Evolutionary conservation across 2,113 vertebrate genomes (phyloP), one percentile per base, ranked within the genome.

Genomic region (Eira barbara): DNA sequence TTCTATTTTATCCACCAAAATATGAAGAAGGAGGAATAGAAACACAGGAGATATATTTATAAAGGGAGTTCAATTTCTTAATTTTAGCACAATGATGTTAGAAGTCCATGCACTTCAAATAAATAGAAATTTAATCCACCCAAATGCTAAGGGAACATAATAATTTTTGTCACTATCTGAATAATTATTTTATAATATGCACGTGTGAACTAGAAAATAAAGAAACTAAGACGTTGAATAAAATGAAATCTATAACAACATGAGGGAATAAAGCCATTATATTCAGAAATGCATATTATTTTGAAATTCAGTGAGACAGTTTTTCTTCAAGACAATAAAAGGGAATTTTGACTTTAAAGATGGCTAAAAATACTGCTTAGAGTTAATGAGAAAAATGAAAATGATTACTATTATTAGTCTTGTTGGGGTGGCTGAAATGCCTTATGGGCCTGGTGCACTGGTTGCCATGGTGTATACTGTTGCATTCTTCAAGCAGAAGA

Each of bases 371-470:
- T 82, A 73, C 25, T 6, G 29, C 93, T 71, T 10, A 74, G 49
- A 74, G 42, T 67, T 96, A 95, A 88, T 80, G 73, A 92, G n/a
- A 82, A 81, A 88, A 92, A 84, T 76, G 81, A 76, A 96, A 89
- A 80, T 57, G 47, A 59, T 73, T n/a, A 29, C 84, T 97, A 90
- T 91, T 71, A 63, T 95, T 84, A 87, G 89, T 55, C 57, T 31
- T 63, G 74, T 47, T 74, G 59, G 73, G 79, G 78, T 85, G 90
- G 79, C 57, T 87, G 61, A 81, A 71, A 57, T 42, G 47, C 21
- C 0, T 15, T 15, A 29, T 42, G 4, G n/a, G 23, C 36, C 42
- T 47, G 76, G 59, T 12, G 6, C 25, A 7, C n/a, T 23, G 12
- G 96, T 90, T 97, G 95, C 96, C 87, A 74, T 74, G 91, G 93